These are phyloP conservation scores for Leptinotarsa undecemlineata DNA, from an alignment of 1,140 invertebrate genomes.

Conservation along the genomic window DNA sequence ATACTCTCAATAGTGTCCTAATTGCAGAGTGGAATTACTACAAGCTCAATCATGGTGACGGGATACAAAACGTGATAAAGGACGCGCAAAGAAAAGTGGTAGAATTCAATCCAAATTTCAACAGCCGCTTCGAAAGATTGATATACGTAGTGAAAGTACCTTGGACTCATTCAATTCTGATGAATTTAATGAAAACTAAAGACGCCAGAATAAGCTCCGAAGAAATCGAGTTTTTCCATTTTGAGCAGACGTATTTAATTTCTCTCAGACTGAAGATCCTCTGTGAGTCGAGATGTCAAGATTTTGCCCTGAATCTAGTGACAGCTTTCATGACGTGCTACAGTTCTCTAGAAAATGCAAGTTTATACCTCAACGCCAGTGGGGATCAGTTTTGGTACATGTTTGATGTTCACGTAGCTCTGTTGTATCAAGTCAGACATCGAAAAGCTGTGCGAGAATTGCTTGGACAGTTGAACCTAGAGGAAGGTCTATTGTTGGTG, in stretches of 20 bases:
- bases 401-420: constrained; percentile 51
- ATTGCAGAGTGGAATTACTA: constrained; percentile 50
- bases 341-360: constrained; percentile 40
- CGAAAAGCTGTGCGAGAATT: constrained; percentile 31
- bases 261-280: constrained; percentile 51
- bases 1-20: constrained; percentile 52
- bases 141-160: constrained; percentile 50
- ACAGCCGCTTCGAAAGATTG: constrained; percentile 44
- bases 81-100: constrained; percentile 42
- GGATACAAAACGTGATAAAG: constrained; percentile 36
- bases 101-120: constrained; percentile 7
- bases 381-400: constrained; percentile 51
- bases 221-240: constrained; percentile 50
- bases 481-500: constrained; percentile 47
- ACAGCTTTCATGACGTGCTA: constrained; percentile 50
- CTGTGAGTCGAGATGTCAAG: constrained; percentile 53
- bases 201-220: constrained; percentile 43
- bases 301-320: constrained; percentile 52
- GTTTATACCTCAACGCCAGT: constrained; percentile 47
- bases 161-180: constrained; percentile 48
- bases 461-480: constrained; percentile 34
- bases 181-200: constrained; percentile 40
- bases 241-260: constrained; percentile 51
- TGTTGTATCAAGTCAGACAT: constrained; percentile 45
- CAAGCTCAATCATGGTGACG: constrained; percentile 31